Evolutionary conservation across 2,797 vertebrate genomes (phyloP).

Genomic region (Natrix natrix): DNA sequence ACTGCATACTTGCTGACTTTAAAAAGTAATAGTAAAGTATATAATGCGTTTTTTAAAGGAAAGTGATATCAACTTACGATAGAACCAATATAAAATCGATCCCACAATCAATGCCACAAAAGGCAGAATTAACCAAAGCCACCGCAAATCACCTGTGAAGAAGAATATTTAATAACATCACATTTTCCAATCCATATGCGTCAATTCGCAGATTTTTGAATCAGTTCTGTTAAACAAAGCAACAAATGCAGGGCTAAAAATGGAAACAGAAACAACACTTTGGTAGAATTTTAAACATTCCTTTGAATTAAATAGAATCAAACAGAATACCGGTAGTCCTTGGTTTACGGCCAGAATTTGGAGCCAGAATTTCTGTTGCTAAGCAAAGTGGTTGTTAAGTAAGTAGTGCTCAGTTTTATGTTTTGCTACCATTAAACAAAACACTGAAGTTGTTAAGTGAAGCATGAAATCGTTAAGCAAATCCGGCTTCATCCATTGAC

Average conservation of each 20-base stretch:
- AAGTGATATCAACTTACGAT: neutral
- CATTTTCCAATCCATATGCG: neutral
- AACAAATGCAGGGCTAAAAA: neutral
- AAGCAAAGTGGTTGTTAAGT: neutral
- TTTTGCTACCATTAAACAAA: neutral
- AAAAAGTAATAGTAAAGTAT: neutral
- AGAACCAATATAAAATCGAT: no score
- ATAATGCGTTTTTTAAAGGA: neutral
- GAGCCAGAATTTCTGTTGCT: neutral
- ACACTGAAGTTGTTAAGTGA: neutral
- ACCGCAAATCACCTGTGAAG: neutral
- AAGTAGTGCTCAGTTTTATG: neutral
- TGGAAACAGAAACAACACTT: neutral
- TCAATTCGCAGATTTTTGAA: neutral
- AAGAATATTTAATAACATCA: neutral
- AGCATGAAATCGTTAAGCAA: neutral
- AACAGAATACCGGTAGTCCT: neutral
- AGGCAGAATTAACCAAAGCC: neutral
- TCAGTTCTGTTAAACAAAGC: neutral
- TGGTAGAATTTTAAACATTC: neutral
- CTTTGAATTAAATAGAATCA: neutral
- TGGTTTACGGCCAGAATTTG: neutral
- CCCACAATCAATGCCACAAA: accelerated
- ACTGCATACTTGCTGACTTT: neutral
- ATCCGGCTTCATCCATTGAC: neutral